Base-by-base conservation (phyloP, 2,113 vertebrate genomes). In the Indicator indicator region DNA sequence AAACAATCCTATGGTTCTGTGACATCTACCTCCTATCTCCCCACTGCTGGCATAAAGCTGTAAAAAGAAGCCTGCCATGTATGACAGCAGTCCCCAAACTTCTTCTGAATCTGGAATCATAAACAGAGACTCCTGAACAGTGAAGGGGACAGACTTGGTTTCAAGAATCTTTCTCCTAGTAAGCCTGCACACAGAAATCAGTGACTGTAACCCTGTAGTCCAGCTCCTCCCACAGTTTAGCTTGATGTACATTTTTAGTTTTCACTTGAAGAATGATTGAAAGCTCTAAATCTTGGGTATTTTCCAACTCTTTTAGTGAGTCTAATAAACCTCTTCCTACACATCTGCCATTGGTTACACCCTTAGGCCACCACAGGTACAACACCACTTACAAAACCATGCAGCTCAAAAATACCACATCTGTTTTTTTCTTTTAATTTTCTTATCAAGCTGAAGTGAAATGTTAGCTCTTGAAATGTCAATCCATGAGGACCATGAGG, bases 391-490 rank as follows among this genome's bases (percentile, higher is more conserved):
- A 30, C 21, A 59, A 82, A 90, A 16, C 12, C 36, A 20, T 19
- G 20, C 23, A 52, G 46, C 32, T 76, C 13, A 84, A 89, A 92
- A 90, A 44, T 23, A 72, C 48, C 26, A 38, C 3, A 0, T 80
- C 52, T 28, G 21, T 21, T 21, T 21, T 67, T 55, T 55, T 18
- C n/a, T 80, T 55, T 56, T 36, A 33, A 46, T 77, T 76, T 76
- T 75, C 40, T 60, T 87, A 92, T 48, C 42, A 74, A 85, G 63
- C 38, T 27, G 59, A 84, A 74, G 27, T 28, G 67, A 67, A 91
- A 76, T 63, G 52, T 93, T 85, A 94, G 70, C 42, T n/a, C 83
- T 94, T 92, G 87, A 75, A 60, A 23, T 50, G 48, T 50, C 65
- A 91, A 87, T 82, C 63, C 38, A 2, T 70, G 81, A 92, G 28